phyloP scores from a whole-genome alignment of 2,888 invertebrate genomes.

The Macroteleia sp. region DNA sequence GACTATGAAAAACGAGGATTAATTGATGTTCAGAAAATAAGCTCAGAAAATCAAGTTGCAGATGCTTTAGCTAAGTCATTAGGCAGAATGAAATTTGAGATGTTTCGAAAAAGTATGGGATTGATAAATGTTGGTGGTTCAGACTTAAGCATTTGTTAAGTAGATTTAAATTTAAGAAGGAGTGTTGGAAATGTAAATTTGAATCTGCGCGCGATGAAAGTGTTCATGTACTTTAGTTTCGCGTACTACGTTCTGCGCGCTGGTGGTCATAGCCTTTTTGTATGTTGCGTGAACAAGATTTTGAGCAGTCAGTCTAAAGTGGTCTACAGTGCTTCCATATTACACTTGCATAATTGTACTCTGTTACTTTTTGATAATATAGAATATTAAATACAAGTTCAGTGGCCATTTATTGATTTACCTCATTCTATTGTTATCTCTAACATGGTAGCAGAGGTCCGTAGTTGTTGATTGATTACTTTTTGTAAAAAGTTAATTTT shows the following conservation, averaged over 20 bases:
- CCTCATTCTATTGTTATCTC: background rate
- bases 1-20: background rate
- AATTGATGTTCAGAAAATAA: conserved; percentile 5
- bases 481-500: too few relatives aligned
- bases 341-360: too few relatives aligned
- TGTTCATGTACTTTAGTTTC: too few relatives aligned
- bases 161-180: background rate
- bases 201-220: background rate
- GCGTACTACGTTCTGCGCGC: too few relatives aligned
- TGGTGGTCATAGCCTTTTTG: too few relatives aligned
- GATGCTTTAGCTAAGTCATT: background rate
- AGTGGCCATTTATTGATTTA: too few relatives aligned
- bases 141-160: background rate
- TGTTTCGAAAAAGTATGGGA: conserved; percentile 7
- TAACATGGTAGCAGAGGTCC: background rate
- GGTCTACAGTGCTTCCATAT: too few relatives aligned
- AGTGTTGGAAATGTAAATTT: background rate
- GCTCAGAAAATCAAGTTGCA: conserved; percentile 2
- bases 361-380: too few relatives aligned
- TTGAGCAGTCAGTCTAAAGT: too few relatives aligned
- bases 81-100: background rate
- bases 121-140: background rate
- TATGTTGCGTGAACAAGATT: too few relatives aligned
- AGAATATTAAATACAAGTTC: too few relatives aligned
- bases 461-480: background rate